Evolutionary conservation across 2,888 invertebrate species (phyloP), one percentile per base, ranked within the genome.

Genomic region (Eupithecia exiguata): DNA sequence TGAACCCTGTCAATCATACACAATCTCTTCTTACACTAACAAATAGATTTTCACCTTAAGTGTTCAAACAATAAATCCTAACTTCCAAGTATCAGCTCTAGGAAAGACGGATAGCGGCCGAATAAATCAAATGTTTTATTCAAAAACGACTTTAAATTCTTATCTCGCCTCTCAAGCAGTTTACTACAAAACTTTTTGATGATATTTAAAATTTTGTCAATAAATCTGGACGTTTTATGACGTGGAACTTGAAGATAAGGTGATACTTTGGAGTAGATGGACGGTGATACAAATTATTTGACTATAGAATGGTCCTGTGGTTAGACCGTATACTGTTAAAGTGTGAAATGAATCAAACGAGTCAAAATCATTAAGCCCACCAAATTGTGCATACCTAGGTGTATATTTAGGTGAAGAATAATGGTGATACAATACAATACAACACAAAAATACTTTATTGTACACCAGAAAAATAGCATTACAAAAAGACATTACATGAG

Each of bases 121-220:
- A 74, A 80, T 80, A 80, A 79, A 80, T 80, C 78, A 78, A 77
- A 80, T 80, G 69, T 79, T 79, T 80, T 79, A 79, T 80, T 77
- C 74, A 78, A 80, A 40, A 79, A 74, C 76, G 77, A 75, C 72
- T 76, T 75, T 74, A 77, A 78, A 80, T 72, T 76, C 78, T 77
- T 81, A 82, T 82, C 82, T 77, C 74, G 78, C 75, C 77, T 79
- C 68, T 71, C 69, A 66, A 78, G 69, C 66, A 68, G 77, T 76
- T 81, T 77, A 79, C 76, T 77, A 77, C 74, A 70, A 71, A 79
- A 79, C 70, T 78, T 72, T 70, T 77, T 78, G 68, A 78, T 75
- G 72, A 72, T 75, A 77, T 77, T 79, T 71, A 72, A 78, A 76
- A 76, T 75, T 72, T 49, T 63, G 65, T 66, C 76, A 75, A 76